A percentile compares a stretch with the other conserved stretches of the same genome.
phyloP scores from a whole-genome alignment of 2,888 invertebrate species.

The Synergus umbraculus region DNA sequence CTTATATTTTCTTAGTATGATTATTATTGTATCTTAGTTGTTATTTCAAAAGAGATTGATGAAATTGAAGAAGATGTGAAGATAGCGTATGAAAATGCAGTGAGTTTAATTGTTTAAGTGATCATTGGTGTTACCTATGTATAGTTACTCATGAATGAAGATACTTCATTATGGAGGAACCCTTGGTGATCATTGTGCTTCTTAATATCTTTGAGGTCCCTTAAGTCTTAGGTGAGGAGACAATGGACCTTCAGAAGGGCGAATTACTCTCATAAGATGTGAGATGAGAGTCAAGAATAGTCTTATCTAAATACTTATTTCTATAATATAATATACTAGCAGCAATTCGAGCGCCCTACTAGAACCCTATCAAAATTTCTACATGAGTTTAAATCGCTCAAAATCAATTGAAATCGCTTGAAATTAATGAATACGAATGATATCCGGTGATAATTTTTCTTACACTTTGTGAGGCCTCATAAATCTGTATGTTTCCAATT shows the following conservation, averaged over 20 bases:
- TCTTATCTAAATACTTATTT: background rate
- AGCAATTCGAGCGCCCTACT: too few species aligned
- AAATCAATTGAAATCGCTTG: too few species aligned
- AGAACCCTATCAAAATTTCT: too few species aligned
- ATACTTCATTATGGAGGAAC: background rate
- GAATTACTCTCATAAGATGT: background rate
- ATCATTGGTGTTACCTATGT: background rate
- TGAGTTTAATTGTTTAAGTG: background rate
- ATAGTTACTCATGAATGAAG: background rate
- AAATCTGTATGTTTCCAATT: constrained; percentile 22
- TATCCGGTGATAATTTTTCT: background rate
- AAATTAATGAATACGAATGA: background rate
- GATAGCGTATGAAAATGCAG: background rate
- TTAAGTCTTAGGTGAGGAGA: background rate
- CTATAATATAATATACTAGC: too few species aligned
- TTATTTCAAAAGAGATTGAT: background rate
- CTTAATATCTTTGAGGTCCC: background rate
- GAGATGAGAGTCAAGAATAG: background rate
- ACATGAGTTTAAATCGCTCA: too few species aligned
- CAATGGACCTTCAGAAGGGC: background rate
- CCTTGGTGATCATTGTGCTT: background rate
- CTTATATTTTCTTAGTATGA: background rate
- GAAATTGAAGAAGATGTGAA: background rate
- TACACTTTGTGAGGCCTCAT: background rate
- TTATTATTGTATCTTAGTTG: background rate